A percentile compares a stretch with the other conserved stretches of the same genome.
These are phyloP conservation scores for Pseudopodoces humilis DNA, from an alignment of 2,113 vertebrate genomes.

Conservation along the genomic window DNA sequence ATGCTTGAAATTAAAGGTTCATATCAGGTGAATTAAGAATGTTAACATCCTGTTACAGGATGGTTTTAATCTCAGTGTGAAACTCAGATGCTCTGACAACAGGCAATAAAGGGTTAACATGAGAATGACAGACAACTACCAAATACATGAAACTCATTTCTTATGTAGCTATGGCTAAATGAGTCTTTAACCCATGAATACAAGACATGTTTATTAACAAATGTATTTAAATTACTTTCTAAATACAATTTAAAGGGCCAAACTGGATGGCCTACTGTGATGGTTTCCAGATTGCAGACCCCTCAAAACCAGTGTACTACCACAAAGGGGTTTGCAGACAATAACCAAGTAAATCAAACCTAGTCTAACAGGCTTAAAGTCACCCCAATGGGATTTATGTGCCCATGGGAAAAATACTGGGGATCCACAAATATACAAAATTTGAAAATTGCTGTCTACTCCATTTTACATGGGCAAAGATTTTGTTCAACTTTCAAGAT, in stretches of 20 bases:
- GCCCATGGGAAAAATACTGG: not conserved
- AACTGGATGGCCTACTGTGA: constrained; percentile 1
- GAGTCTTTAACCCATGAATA: constrained; percentile 12
- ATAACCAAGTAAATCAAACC: not conserved
- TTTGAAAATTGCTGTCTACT: not conserved
- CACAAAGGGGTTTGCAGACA: not conserved
- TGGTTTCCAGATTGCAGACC: not conserved
- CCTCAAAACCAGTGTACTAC: not conserved
- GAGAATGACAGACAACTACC: constrained; percentile 3
- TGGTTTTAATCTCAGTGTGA: not conserved
- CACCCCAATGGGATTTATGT: not conserved
- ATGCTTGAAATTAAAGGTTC: not conserved
- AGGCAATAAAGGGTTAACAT: constrained; percentile 29
- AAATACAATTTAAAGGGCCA: constrained; percentile 40
- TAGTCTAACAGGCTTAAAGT: not conserved
- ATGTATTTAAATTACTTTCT: not conserved
- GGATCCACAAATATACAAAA: not conserved
- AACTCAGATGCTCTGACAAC: not conserved
- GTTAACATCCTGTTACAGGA: not conserved
- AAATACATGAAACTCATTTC: constrained; percentile 10
- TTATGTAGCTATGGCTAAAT: constrained; percentile 14
- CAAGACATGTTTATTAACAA: not conserved
- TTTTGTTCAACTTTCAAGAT: constrained; percentile 19
- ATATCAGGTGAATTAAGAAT: not conserved
- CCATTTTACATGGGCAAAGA: not conserved